phyloP scores from a whole-genome alignment of 1,140 invertebrate genomes.

The Philaenus spumarius region DNA sequence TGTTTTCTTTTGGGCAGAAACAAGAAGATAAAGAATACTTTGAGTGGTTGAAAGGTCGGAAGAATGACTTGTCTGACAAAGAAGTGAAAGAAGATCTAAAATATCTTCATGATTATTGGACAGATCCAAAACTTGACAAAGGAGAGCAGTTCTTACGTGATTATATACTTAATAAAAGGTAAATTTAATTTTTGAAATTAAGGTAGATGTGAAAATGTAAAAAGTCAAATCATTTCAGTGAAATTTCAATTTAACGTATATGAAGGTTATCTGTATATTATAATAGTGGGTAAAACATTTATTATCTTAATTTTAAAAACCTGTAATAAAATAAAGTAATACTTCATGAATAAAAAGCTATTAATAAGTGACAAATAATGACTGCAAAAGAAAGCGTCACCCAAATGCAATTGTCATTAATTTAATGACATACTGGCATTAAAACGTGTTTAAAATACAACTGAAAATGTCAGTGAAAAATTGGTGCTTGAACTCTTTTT shows the following conservation, averaged over 20 bases:
- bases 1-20: slow-evolving; percentile 29
- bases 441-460: too few species aligned
- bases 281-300: background rate
- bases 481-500: too few species aligned
- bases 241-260: slow-evolving; percentile 23
- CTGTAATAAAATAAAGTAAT: too few species aligned
- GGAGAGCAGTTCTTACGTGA: slow-evolving; percentile 87
- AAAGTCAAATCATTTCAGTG: slow-evolving; percentile 4
- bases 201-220: slow-evolving; percentile 11
- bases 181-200: slow-evolving; percentile 30
- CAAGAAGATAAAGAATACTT: slow-evolving; percentile 65
- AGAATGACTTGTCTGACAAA: slow-evolving; percentile 54
- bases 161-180: slow-evolving; percentile 86
- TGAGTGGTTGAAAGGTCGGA: slow-evolving; percentile 75
- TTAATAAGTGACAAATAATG: too few species aligned
- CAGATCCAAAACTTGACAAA: slow-evolving; percentile 66
- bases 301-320: background rate
- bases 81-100: slow-evolving; percentile 57
- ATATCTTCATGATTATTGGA: slow-evolving; percentile 79
- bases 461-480: too few species aligned
- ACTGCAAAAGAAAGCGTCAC: too few species aligned
- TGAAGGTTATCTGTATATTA: background rate
- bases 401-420: too few species aligned
- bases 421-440: too few species aligned
- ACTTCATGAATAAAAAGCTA: too few species aligned